Evolutionary conservation across 2,797 vertebrate genomes (phyloP).

Genomic region (Bothrops alternatus): DNA sequence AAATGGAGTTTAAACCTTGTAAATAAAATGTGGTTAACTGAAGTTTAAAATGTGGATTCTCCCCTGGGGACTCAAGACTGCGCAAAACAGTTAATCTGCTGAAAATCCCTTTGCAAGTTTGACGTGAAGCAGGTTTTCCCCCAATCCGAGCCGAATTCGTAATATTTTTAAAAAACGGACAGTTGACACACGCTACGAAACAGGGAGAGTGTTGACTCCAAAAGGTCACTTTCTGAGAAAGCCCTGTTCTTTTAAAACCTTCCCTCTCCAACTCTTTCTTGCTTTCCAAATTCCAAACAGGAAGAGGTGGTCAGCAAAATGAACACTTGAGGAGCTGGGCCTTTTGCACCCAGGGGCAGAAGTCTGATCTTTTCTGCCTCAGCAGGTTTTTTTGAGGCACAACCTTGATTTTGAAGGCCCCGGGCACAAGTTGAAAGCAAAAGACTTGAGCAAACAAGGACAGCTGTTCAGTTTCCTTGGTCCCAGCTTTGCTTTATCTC

Average conservation of each 20-base stretch:
- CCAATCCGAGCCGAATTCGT: neutral
- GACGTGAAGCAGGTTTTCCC: neutral
- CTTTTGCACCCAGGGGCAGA: neutral
- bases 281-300: slow-evolving; percentile 7
- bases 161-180: neutral
- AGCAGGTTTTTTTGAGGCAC: neutral
- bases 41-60: neutral
- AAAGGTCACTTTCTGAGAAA: neutral
- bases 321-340: accelerated
- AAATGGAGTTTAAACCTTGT: neutral
- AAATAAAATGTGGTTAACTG: neutral
- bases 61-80: neutral
- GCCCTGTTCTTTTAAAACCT: neutral
- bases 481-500: neutral
- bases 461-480: neutral
- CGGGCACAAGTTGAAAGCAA: neutral
- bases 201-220: too few relatives aligned
- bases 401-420: neutral
- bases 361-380: neutral
- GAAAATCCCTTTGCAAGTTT: too few relatives aligned
- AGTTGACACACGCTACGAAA: neutral
- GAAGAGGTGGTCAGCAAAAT: neutral
- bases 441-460: too few relatives aligned
- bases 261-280: accelerated
- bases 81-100: neutral